Conservation (phyloP, 92 coral and sea anemone genomes). For the Epizoanthus scotinus region DNA sequence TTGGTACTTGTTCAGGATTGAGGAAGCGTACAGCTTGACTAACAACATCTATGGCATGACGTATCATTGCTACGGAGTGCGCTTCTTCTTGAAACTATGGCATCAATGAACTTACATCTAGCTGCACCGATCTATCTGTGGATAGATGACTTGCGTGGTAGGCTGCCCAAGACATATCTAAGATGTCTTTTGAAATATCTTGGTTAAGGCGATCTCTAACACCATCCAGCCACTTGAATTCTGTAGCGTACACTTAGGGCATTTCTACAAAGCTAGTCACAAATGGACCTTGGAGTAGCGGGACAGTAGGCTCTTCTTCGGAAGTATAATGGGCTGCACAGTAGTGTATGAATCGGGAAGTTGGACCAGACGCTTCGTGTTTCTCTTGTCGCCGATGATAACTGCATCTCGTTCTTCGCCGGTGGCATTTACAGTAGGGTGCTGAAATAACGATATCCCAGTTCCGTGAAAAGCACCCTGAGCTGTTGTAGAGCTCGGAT, state of each 20-base stretch:
- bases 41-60: conserved; percentile 64
- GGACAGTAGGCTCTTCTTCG: conserved; percentile 50
- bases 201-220: conserved; percentile 57
- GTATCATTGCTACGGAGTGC: conserved; percentile 58
- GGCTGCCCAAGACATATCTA: conserved; percentile 66
- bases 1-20: conserved; percentile 54
- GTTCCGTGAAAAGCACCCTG: conserved; percentile 31
- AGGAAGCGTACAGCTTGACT: conserved; percentile 50
- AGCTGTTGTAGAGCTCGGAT: conserved; percentile 52
- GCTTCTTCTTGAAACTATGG: conserved; percentile 64
- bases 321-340: conserved; percentile 46
- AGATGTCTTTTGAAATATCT: conserved; percentile 49
- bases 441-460: conserved; percentile 59
- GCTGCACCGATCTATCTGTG: conserved; percentile 36
- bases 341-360: conserved; percentile 60
- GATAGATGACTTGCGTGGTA: conserved; percentile 51
- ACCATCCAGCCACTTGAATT: conserved; percentile 45
- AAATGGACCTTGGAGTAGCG: conserved; percentile 53
- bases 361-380: conserved; percentile 53
- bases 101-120: conserved; percentile 45
- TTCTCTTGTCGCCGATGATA: conserved; percentile 6
- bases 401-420: conserved; percentile 55
- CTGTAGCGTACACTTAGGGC: conserved; percentile 19
- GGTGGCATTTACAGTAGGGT: conserved; percentile 45
- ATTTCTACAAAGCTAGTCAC: conserved; percentile 41